phyloP scores from a whole-genome alignment of 2,797 vertebrate genomes.

The Acanthornis magna region DNA sequence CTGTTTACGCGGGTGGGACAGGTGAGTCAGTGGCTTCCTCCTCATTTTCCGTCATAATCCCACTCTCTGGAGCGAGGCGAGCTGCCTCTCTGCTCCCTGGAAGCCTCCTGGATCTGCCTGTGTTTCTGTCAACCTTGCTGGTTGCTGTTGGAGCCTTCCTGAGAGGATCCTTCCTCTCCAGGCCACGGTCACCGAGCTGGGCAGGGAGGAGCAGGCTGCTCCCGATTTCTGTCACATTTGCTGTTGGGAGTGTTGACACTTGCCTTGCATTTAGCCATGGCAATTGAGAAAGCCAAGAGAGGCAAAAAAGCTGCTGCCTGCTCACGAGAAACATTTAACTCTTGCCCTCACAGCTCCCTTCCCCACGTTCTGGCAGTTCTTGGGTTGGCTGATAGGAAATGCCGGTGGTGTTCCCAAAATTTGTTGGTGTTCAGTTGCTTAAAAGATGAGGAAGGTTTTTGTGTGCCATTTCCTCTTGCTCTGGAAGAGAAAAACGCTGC shows the following conservation, averaged over 20 bases:
- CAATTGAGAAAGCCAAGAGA: background rate
- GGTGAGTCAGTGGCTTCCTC: conserved; percentile 26
- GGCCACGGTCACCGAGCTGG: rapidly evolving
- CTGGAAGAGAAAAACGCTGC: background rate
- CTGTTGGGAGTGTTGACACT: background rate
- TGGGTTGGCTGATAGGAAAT: background rate
- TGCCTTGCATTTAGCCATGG: background rate
- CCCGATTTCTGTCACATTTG: background rate
- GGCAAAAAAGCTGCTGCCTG: background rate
- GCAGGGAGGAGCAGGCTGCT: background rate
- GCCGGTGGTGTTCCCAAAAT: background rate
- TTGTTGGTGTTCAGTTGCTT: rapidly evolving
- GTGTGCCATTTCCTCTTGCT: background rate
- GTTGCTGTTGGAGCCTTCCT: background rate
- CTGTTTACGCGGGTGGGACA: background rate
- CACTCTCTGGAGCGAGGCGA: background rate
- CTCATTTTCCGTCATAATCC: background rate
- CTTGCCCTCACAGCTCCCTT: background rate
- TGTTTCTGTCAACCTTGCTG: background rate
- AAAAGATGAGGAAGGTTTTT: background rate
- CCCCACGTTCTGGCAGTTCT: rapidly evolving
- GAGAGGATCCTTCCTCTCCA: background rate
- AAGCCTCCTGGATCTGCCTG: background rate
- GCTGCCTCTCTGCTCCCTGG: background rate
- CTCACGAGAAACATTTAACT: background rate